phyloP scores from a whole-genome alignment of 2,888 invertebrate genomes.

The Rhodophaea formosa region DNA sequence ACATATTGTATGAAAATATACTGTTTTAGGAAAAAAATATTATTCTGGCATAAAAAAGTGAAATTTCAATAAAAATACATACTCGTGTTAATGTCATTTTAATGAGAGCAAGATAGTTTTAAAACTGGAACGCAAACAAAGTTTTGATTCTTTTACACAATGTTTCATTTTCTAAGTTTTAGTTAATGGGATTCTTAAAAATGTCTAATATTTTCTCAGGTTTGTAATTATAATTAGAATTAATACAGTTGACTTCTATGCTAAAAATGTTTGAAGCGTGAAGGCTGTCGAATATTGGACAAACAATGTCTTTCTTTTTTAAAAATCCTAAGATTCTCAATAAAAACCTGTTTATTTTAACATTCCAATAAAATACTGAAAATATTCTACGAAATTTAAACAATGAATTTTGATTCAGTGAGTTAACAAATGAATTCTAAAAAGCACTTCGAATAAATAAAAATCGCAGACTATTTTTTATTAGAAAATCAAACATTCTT shows the following conservation, averaged over 20 bases:
- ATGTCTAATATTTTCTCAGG: neutral
- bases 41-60: too few species aligned
- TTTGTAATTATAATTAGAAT: neutral
- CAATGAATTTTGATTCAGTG: neutral
- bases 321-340: neutral
- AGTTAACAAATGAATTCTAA: neutral
- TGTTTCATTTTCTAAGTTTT: neutral
- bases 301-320: neutral
- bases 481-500: slow-evolving; percentile 12
- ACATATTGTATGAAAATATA: too few species aligned
- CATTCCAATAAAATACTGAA: neutral
- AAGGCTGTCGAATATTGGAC: neutral
- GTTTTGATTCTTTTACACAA: too few species aligned
- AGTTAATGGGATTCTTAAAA: neutral
- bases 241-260: neutral
- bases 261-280: neutral
- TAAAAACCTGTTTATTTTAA: neutral
- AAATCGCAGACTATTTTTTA: neutral
- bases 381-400: neutral
- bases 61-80: too few species aligned
- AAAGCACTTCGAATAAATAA: neutral
- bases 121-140: too few species aligned
- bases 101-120: too few species aligned
- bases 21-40: too few species aligned
- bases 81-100: too few species aligned